phyloP scores from a whole-genome alignment of 2,888 invertebrate genomes.

The Trissoscelio sp. region DNA sequence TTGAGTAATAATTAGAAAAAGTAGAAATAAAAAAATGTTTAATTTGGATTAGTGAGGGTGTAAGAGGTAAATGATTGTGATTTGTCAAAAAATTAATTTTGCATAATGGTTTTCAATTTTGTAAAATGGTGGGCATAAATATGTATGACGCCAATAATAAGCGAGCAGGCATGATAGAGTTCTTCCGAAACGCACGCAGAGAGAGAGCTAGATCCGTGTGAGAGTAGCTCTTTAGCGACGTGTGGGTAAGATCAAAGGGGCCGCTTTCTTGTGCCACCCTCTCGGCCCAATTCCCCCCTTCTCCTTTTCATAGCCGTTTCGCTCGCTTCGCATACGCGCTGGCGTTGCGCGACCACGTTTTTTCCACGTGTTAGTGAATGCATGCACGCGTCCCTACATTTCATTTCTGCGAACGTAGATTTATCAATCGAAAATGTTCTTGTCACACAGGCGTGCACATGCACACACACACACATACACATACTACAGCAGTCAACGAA shows the following conservation, averaged over 20 bases:
- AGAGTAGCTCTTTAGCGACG: slow-evolving; percentile 67
- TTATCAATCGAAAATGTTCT: slow-evolving; percentile 68
- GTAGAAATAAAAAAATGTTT: too few relatives aligned
- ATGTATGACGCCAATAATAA: slow-evolving; percentile 61
- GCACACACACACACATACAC: neutral
- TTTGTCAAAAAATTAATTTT: slow-evolving; percentile 55
- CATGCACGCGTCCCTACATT: slow-evolving; percentile 66
- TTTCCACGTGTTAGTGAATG: slow-evolving; percentile 65
- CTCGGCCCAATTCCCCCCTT: slow-evolving; percentile 65
- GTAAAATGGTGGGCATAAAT: slow-evolving; percentile 56
- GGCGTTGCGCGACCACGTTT: slow-evolving; percentile 59
- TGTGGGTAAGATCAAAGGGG: slow-evolving; percentile 68
- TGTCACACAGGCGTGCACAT: slow-evolving; percentile 37
- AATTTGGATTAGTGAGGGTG: too few relatives aligned
- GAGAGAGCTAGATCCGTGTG: slow-evolving; percentile 59
- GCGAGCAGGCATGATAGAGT: slow-evolving; percentile 65
- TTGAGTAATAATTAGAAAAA: too few relatives aligned
- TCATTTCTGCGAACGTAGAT: slow-evolving; percentile 66
- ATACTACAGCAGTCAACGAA: slow-evolving; percentile 13
- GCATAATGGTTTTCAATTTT: slow-evolving; percentile 48
- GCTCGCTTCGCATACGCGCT: slow-evolving; percentile 60
- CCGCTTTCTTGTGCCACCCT: slow-evolving; percentile 70
- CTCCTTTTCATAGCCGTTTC: slow-evolving; percentile 51
- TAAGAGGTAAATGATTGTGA: slow-evolving; percentile 48
- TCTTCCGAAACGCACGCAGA: slow-evolving; percentile 59